phyloP scores from a whole-genome alignment of 2,113 vertebrate species.

The Ursus arctos region DNA sequence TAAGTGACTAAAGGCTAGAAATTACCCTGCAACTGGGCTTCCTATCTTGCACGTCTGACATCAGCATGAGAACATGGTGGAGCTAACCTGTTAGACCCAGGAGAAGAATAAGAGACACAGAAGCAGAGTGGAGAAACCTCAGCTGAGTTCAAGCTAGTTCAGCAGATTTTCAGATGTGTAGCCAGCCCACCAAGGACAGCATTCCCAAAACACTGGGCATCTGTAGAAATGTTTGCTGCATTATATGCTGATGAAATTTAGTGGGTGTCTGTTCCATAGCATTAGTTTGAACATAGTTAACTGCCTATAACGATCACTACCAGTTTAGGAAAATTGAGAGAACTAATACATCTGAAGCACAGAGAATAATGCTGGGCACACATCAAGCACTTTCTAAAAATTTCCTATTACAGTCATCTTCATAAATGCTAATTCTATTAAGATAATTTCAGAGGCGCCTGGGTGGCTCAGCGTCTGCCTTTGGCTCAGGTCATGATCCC shows the following conservation, averaged over 20 bases:
- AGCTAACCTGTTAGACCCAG: neutral
- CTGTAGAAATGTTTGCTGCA: neutral
- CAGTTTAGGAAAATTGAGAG: neutral
- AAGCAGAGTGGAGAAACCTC: neutral
- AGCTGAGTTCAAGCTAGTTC: neutral
- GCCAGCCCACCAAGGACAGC: neutral
- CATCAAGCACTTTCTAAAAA: neutral
- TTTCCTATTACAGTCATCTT: neutral
- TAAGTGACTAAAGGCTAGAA: neutral
- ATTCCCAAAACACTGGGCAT: neutral
- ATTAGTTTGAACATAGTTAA: neutral
- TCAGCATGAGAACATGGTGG: too few species aligned
- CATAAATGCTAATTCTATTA: neutral
- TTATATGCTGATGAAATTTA: too few species aligned
- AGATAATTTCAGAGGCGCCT: too few species aligned
- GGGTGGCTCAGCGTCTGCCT: neutral
- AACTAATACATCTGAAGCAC: neutral
- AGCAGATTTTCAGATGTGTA: neutral
- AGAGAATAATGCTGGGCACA: neutral
- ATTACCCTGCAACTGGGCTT: neutral
- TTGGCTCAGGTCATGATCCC: neutral
- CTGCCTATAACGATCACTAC: neutral
- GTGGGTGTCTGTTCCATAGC: neutral
- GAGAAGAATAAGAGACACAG: neutral
- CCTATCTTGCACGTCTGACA: neutral